phyloP scores from a whole-genome alignment of 2,797 vertebrate species.

The Anisognathus igniventris region DNA sequence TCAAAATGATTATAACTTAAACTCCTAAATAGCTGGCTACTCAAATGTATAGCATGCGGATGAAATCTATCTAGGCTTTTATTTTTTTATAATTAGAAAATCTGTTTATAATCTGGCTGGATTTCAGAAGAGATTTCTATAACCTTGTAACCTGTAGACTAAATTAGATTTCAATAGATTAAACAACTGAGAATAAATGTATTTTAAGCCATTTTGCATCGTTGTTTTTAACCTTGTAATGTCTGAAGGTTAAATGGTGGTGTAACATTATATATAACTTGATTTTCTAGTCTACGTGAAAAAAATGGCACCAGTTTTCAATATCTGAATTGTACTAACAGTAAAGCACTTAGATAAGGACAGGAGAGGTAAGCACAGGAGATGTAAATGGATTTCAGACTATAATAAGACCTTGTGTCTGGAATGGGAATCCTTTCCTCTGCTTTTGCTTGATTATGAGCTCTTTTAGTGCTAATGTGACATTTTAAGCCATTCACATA shows the following conservation, averaged over 20 bases:
- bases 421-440: not conserved
- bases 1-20: not conserved
- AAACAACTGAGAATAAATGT: not conserved
- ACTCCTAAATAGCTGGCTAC: not conserved
- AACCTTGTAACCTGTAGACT: not conserved
- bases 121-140: constrained; percentile 1
- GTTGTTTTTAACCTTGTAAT: not conserved
- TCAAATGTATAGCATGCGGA: not conserved
- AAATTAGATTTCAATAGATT: constrained; percentile 24
- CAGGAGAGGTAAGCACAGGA: not conserved
- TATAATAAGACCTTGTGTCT: not conserved
- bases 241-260: not conserved
- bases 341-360: not conserved
- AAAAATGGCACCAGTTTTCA: not conserved
- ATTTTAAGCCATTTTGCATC: not conserved
- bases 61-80: not conserved
- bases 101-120: not conserved
- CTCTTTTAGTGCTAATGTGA: not conserved
- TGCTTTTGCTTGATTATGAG: not conserved
- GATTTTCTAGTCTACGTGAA: not conserved
- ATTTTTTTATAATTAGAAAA: constrained; percentile 9
- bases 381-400: not conserved
- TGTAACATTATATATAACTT: not conserved
- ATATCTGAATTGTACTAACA: not conserved
- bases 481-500: not conserved